Evolutionary conservation across 2,888 invertebrate genomes (phyloP).

Genomic region (Pecten maximus): DNA sequence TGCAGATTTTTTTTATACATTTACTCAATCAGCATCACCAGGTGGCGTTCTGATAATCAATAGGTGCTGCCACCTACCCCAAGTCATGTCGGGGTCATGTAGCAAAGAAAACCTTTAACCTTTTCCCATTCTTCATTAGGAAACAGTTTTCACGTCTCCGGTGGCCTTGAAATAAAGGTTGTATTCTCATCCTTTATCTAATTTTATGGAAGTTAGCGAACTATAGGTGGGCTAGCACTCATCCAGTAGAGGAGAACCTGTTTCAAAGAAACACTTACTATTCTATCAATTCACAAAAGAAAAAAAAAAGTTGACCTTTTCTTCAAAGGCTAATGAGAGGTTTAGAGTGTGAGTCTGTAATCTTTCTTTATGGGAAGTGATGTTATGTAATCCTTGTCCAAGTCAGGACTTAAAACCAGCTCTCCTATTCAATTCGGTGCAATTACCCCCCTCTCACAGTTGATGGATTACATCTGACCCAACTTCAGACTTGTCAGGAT

Average conservation of each 20-base stretch:
- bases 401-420: not conserved
- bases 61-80: constrained; percentile 8
- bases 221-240: constrained; percentile 9
- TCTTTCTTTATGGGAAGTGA: not conserved
- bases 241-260: not conserved
- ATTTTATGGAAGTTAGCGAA: constrained; percentile 13
- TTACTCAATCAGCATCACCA: not conserved
- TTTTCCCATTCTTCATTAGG: not conserved
- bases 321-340: not conserved
- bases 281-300: not conserved
- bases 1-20: not conserved
- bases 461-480: not conserved
- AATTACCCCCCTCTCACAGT: not conserved
- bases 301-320: not conserved
- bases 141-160: not conserved
- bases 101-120: not conserved
- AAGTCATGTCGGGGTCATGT: not conserved
- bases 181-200: not conserved
- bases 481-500: too few relatives aligned
- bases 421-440: not conserved
- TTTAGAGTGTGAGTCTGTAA: not conserved
- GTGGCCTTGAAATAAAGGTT: not conserved
- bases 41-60: constrained; percentile 1
- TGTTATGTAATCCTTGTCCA: not conserved
- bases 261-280: not conserved